A percentile compares a stretch with the other conserved stretches of the same genome.
These are phyloP conservation scores for Caradrina clavipalpis DNA, from an alignment of 2,888 invertebrate species.

Conservation along the genomic window DNA sequence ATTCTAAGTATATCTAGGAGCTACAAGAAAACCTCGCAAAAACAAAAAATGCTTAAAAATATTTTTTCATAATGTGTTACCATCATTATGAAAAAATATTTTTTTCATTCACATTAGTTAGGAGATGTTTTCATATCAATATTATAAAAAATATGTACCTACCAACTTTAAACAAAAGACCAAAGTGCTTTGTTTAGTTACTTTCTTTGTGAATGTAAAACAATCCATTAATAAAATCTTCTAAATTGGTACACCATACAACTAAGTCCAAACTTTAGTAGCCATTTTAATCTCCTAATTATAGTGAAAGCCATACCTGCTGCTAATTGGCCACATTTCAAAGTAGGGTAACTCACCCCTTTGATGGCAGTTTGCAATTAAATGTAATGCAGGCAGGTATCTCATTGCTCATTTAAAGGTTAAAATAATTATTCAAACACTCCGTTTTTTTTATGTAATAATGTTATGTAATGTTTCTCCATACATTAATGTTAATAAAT, in stretches of 20 bases:
- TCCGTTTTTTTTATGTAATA: not conserved
- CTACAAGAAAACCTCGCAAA: not conserved
- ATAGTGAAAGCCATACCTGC: constrained; percentile 61
- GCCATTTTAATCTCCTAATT: constrained; percentile 50
- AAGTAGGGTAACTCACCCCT: constrained; percentile 58
- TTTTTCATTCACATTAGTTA: not conserved
- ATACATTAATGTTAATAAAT: not conserved
- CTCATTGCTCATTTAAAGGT: constrained; percentile 10
- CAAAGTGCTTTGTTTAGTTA: not conserved
- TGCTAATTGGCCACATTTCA: constrained; percentile 56
- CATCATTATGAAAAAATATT: no score
- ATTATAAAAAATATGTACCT: not conserved
- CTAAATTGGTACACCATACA: constrained; percentile 16
- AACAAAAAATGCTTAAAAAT: no score
- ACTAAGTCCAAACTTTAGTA: constrained; percentile 14
- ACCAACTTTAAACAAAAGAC: not conserved
- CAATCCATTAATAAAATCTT: constrained; percentile 15
- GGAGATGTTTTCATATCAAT: not conserved
- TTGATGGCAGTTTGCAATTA: constrained; percentile 48
- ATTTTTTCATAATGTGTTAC: no score
- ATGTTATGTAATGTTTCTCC: constrained; percentile 23
- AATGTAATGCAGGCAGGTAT: constrained; percentile 42
- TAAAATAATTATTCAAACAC: not conserved
- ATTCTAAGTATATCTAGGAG: not conserved
- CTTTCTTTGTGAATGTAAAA: not conserved